These are phyloP conservation scores for Phyllotis vaccarum DNA, from an alignment of 2,797 vertebrate species.

Conservation along the genomic window DNA sequence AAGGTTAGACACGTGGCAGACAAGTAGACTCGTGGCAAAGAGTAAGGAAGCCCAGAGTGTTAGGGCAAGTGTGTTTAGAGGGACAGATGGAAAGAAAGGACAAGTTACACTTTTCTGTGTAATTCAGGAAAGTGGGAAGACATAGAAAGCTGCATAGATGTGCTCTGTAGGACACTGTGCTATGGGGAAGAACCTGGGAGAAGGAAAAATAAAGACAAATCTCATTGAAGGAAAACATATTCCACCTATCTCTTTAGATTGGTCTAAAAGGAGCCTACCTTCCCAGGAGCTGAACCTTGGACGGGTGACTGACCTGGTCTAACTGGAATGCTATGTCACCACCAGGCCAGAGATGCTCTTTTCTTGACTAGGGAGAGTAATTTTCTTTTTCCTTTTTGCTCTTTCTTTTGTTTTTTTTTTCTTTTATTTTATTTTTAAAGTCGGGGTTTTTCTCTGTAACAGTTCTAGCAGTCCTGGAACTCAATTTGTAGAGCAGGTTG, in stretches of 20 bases:
- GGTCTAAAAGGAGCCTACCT: neutral
- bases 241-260: neutral
- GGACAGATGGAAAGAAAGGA: neutral
- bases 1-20: neutral
- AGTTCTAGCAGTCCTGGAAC: too few species aligned
- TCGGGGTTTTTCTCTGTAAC: too few species aligned
- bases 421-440: too few species aligned
- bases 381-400: neutral
- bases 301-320: neutral
- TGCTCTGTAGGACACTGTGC: neutral
- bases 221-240: neutral
- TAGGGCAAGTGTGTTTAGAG: neutral
- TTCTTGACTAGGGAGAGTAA: neutral
- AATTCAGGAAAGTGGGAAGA: neutral
- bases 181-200: neutral
- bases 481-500: too few species aligned
- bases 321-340: neutral
- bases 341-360: neutral
- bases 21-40: too few species aligned
- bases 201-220: neutral
- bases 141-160: neutral
- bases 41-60: neutral
- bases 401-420: too few species aligned
- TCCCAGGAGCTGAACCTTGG: neutral
- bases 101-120: neutral